These are phyloP conservation scores for Opisthograptis luteolata DNA, from an alignment of 2,888 invertebrate genomes.

Conservation along the genomic window DNA sequence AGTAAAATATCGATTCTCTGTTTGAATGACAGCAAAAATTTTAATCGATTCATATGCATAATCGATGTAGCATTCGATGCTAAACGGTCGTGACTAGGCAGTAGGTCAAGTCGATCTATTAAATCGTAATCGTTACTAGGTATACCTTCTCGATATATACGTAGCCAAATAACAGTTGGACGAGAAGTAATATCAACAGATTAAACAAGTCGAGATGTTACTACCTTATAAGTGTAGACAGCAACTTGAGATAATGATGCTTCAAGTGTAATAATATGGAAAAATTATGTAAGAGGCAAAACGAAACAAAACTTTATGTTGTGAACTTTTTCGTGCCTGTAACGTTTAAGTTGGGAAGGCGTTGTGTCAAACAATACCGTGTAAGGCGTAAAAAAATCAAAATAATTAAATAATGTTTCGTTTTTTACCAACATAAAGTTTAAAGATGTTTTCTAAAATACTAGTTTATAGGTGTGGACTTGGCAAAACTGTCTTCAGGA, in stretches of 20 bases:
- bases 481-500: too few species aligned
- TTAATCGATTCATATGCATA: conserved; percentile 26
- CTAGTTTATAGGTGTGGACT: too few species aligned
- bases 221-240: conserved; percentile 29
- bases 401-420: too few species aligned
- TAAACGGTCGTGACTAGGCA: conserved; percentile 65
- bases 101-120: conserved; percentile 72
- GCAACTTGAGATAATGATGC: conserved; percentile 7
- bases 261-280: conserved; percentile 1
- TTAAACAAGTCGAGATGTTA: conserved; percentile 42
- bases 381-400: too few species aligned
- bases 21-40: conserved; percentile 22
- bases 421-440: too few species aligned
- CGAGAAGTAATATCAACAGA: conserved; percentile 48
- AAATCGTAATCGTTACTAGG: conserved; percentile 56
- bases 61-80: conserved; percentile 27
- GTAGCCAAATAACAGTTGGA: conserved; percentile 39
- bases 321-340: too few species aligned
- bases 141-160: conserved; percentile 41
- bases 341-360: too few species aligned
- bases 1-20: conserved; percentile 2
- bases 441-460: too few species aligned
- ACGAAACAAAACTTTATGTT: too few species aligned
- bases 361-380: too few species aligned
- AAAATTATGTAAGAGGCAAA: not conserved